Percentiles rank a stretch among this genome's conserved stretches.
phyloP scores from a whole-genome alignment of 2,888 invertebrate genomes.

The Conomelus anceps region DNA sequence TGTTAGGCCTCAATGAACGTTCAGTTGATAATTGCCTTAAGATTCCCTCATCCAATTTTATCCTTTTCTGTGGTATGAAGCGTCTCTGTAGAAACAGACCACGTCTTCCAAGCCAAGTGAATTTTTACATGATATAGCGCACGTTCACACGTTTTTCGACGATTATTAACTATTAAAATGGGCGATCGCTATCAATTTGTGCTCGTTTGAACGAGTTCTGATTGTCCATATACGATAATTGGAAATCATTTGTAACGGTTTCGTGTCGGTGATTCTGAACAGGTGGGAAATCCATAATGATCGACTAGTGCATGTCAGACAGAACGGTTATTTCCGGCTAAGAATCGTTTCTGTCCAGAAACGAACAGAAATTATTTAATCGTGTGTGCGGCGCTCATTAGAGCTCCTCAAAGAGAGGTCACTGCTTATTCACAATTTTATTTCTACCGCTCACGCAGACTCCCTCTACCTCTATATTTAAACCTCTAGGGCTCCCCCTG shows the following conservation, averaged over 20 bases:
- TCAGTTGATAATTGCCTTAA: not conserved
- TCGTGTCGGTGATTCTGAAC: not conserved
- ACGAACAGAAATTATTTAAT: not conserved
- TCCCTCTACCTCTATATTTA: no score
- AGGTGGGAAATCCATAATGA: not conserved
- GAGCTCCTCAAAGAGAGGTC: not conserved
- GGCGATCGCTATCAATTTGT: not conserved
- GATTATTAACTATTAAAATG: not conserved
- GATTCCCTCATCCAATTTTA: not conserved
- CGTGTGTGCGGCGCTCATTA: not conserved
- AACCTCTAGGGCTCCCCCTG: no score
- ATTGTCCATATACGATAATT: not conserved
- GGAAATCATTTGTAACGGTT: not conserved
- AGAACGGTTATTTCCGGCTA: not conserved
- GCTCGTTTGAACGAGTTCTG: not conserved
- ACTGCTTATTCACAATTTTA: not conserved
- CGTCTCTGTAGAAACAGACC: not conserved
- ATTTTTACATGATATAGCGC: not conserved
- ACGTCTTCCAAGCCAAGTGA: not conserved
- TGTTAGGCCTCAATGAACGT: no score
- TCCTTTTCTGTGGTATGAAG: not conserved
- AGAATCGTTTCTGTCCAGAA: not conserved
- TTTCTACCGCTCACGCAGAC: not conserved
- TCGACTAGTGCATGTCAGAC: not conserved
- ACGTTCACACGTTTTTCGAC: not conserved